Base-by-base conservation (phyloP, 2,888 invertebrate species). In the Plebejus argus region DNA sequence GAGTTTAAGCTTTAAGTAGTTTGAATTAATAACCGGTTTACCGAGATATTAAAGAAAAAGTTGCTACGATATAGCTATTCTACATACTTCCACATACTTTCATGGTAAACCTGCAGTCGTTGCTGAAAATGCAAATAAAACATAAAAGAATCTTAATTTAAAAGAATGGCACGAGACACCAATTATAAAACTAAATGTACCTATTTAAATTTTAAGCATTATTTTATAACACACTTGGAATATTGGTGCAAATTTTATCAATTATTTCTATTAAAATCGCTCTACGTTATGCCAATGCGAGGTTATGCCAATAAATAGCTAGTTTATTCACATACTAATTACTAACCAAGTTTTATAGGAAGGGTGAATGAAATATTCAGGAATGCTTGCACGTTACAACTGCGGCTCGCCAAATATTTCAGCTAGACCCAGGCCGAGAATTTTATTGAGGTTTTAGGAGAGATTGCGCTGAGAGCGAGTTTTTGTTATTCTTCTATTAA, bases 151-250 rank as follows among this genome's bases (percentile, higher is more conserved):
- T 15, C 1, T 7, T 35, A 35, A 70, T 70, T 20, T 23, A 18
- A n/a, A 70, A 70, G 35, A 33, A 70, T 70, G 70, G n/a, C 35
- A 70, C 70, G 18, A 10, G n/a, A 20, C 35, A 70, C 35, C 70
- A 39, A 35, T 8, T 0, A n/a, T 70, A 8, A n/a, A 39, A 70
- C 39, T 1, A 33, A 70, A 39, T 49, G 49, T 15, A 49, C n/a
- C n/a, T n/a, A n/a, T n/a, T n/a, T n/a, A n/a, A n/a, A n/a, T n/a
- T 15, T 39, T 39, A 7, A 39, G 39, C 39, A 39, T 39, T 10
- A 49, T 3, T 28, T 28, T 28, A 2, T 28, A 49, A 15, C 49
- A 12, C 2, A 15, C 49, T 35, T 18, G n/a, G 18, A 70, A 18
- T 35, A n/a, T 70, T 6, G 4, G 23, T 15, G 23, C 28, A 23